Base-by-base conservation (phyloP, 2,888 invertebrate genomes). In the Hymenopus coronatus region DNA sequence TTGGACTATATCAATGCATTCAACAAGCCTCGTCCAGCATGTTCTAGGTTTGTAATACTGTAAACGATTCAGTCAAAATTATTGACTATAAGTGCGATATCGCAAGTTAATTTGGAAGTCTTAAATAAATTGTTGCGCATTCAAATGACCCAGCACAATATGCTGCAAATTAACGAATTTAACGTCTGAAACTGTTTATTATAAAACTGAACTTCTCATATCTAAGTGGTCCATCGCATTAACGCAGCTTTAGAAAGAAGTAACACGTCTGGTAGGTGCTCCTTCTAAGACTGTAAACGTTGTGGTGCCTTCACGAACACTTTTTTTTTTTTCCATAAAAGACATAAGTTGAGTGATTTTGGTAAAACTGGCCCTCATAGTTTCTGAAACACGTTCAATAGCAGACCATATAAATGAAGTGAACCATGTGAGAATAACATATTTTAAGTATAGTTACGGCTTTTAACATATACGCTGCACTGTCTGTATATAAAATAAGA, bases 141-240 rank as follows among this genome's bases (percentile, higher is more conserved):
- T 28, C 3, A 40, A 8, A 8, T 40, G 7, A 40, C 40, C 4
- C 40, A 40, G 40, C 40, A 40, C 4, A 40, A 40, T 28, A 27
- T 84, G 28, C 7, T 25, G 14, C 28, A 84, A 84, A 84, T 84
- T 28, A 84, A n/a, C n/a, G n/a, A n/a, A 84, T 30, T 84, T 84
- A 30, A 9, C 27, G 82, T 46, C 30, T 85, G 85, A 89, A 86
- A 86, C 54, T 89, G 89, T 89, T 28, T 84, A 14, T 40, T 84
- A 28, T 91, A 91, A 89, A 91, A 93, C 90, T 89, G n/a, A n/a
- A 91, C 91, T 0, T 92, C 91, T 6, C 91, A 88, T 14, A 92
- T 87, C 92, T 92, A 92, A 20, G 92, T 92, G 82, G 91, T 91
- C 92, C 92, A 92, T 92, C 88, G n/a, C n/a, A 92, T 92, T 40